Evolutionary conservation across 2,797 vertebrate species (phyloP), one percentile per base, ranked within the genome.

Genomic region (Epinephelus awoara): DNA sequence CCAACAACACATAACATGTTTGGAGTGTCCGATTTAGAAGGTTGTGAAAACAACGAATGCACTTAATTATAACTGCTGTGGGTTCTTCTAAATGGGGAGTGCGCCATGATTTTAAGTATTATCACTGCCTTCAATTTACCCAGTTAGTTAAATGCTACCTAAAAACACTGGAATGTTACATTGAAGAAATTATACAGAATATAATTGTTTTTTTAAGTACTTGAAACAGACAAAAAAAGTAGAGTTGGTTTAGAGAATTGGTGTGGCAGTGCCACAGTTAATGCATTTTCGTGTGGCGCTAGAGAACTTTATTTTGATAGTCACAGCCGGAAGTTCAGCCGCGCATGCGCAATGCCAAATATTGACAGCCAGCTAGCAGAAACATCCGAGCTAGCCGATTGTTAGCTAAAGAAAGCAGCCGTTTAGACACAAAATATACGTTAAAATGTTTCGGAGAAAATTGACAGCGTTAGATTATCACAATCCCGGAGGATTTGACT

Each of bases 381-480:
- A 29, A 6, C 2, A 19, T 25, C 4, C 0, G n/a, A 12, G 17
- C 17, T 21, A 69, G 59, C 19, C 0, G 12, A 8, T 3, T 38
- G 46, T 15, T 64, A 72, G 67, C 62, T 7, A 2, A 15, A 58
- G 9, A 78, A 64, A 63, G 8, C 11, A 4, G n/a, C 9, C 1
- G 6, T 67, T 65, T 63, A 0, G 6, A 7, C 27, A 44, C 0
- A 12, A 58, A 52, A 46, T 23, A 42, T 4, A 6, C 29, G 9
- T 27, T 42, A 44, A 77, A 77, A 99, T 99, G 98, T 99, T 99
- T 88, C 96, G 96, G 77, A 97, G 98, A 64, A 99, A 99, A 83
- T 95, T 99, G 11, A 94, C 97, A 59, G 97, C 98, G 2, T 93
- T 99, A 13, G 98, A 99, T 62, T 99, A 99, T 76, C 98, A 99